Conservation (phyloP, 2,797 vertebrate genomes). For the Lithobates pipiens region DNA sequence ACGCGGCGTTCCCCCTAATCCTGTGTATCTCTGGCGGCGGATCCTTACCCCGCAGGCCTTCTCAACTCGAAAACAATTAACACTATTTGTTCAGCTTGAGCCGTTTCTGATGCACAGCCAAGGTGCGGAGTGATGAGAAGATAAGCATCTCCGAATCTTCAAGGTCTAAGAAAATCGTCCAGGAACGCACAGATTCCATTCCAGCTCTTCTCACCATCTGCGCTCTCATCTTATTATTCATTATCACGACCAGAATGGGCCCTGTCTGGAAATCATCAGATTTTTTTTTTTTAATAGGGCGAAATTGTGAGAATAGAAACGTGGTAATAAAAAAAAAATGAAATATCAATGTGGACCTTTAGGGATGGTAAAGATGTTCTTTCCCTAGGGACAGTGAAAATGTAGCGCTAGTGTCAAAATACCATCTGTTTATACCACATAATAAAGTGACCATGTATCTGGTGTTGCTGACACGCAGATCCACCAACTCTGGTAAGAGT, state of each 20-base stretch:
- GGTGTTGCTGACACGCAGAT: too few species aligned
- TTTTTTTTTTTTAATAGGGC: too few species aligned
- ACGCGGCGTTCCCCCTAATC: background rate
- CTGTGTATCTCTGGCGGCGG: slow-evolving; percentile 3
- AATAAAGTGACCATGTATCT: too few species aligned
- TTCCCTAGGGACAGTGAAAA: too few species aligned
- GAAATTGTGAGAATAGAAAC: too few species aligned
- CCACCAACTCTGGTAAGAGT: too few species aligned
- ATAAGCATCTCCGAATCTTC: background rate
- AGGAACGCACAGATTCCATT: background rate
- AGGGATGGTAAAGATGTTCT: too few species aligned
- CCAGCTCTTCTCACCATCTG: background rate
- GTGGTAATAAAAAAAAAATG: too few species aligned
- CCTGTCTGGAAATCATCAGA: too few species aligned
- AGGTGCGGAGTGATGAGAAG: slow-evolving; percentile 31
- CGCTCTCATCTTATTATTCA: background rate
- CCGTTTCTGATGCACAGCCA: slow-evolving; percentile 34
- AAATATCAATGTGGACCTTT: too few species aligned
- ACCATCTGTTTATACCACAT: too few species aligned
- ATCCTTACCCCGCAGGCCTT: slow-evolving; percentile 28
- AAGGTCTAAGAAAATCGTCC: background rate
- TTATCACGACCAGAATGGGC: background rate
- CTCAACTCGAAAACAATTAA: slow-evolving; percentile 46
- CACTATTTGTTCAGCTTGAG: slow-evolving; percentile 47
- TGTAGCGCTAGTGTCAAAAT: too few species aligned